Evolutionary conservation across 2,888 invertebrate genomes (phyloP), one percentile per base, ranked within the genome.

Genomic region (Rhingia rostrata): DNA sequence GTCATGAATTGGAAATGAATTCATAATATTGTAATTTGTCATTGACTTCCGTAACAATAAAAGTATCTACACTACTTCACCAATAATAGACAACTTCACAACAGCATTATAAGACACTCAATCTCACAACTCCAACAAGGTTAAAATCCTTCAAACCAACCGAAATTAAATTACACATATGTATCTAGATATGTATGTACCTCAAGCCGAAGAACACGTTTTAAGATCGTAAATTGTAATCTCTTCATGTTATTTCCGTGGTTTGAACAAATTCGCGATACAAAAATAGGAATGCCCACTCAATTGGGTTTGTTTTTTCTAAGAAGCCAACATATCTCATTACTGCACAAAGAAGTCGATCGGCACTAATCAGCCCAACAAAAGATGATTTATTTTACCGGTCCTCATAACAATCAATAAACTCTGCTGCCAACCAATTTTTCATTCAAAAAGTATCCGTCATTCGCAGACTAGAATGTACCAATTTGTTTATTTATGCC

Each of bases 131-230:
- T 22, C 22, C 30, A n/a, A 37, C 37, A 37, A 14, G 56, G 69
- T 58, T 58, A 58, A 69, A 69, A 47, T 69, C 56, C 69, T 67
- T 33, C 22, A 22, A 39, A 32, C 33, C 2, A 70, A 51, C 32
- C 10, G 32, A 41, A 67, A n/a, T 4, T 3, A 53, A 39, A 14
- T 33, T 39, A 33, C 7, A 6, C 6, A 5, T 9, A 5, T 22
- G 22, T 22, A 22, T 1, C 1, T 22, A 22, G 22, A 22, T 22
- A 22, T 22, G 22, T 22, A 22, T n/a, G 37, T 1, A 33, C 3
- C 35, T 61, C 47, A 14, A 14, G 7, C 30, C 32, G 14, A 43
- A 10, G 39, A 70, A 70, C 58, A 41, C n/a, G 53, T 61, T 72
- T 63, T n/a, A 12, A 12, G 35, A 6, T 61, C 53, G 45, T 61